Conservation (phyloP, 1,140 invertebrate genomes). For the Papilio polyxenes region DNA sequence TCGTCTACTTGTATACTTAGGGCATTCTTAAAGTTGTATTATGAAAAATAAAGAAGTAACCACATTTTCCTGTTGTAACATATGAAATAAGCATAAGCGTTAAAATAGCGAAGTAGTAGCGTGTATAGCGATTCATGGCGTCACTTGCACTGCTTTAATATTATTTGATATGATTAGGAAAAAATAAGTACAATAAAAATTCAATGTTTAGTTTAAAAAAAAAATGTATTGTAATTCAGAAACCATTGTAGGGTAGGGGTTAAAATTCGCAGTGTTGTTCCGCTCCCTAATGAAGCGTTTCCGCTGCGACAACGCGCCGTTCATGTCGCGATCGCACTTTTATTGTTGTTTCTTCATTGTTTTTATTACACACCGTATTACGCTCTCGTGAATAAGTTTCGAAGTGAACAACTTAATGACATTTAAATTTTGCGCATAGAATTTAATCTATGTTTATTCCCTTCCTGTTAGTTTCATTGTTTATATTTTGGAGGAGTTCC, state of each 20-base stretch:
- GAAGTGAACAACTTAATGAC: constrained; percentile 29
- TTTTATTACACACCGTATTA: constrained; percentile 30
- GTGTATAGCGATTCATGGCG: too few species aligned
- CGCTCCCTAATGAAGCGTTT: constrained; percentile 53
- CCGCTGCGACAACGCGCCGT: constrained; percentile 41
- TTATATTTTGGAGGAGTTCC: constrained; percentile 2
- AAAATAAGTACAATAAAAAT: not conserved
- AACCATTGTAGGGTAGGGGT: constrained; percentile 20
- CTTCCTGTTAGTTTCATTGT: not conserved
- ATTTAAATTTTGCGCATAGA: constrained; percentile 10
- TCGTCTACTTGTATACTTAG: too few species aligned
- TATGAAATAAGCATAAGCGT: too few species aligned
- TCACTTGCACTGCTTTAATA: not conserved
- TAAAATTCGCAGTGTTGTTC: constrained; percentile 38
- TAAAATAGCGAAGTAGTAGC: too few species aligned
- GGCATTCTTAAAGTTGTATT: too few species aligned
- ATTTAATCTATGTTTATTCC: constrained; percentile 14
- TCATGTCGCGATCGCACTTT: constrained; percentile 29
- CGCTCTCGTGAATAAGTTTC: constrained; percentile 13
- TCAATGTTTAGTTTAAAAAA: not conserved
- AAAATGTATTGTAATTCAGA: not conserved
- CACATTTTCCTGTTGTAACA: too few species aligned
- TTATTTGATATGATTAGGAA: not conserved
- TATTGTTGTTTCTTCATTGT: constrained; percentile 39
- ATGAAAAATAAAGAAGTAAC: too few species aligned